Evolutionary conservation across 2,113 vertebrate species (phyloP).

Genomic region (Sprattus sprattus): DNA sequence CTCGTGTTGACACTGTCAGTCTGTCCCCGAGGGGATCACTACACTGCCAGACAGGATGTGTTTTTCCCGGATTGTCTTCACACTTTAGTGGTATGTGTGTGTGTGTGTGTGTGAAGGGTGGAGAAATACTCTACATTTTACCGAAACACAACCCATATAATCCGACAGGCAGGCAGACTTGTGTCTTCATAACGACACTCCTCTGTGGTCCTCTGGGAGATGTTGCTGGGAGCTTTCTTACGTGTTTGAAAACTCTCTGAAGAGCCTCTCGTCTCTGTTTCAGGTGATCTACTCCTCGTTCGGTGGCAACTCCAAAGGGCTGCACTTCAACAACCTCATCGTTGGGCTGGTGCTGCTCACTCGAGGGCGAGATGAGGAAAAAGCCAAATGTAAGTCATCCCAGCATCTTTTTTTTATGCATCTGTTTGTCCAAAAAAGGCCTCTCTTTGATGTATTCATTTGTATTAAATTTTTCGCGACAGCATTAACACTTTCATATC

Average conservation of each 20-base stretch:
- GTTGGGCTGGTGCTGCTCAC: constrained; percentile 95
- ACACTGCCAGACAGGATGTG: not conserved
- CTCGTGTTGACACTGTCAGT: not conserved
- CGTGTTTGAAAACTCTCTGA: not conserved
- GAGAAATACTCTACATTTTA: too few relatives aligned
- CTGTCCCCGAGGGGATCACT: not conserved
- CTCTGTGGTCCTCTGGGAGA: not conserved
- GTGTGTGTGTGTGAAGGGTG: not conserved
- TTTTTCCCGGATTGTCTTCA: not conserved
- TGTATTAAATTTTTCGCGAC: not conserved
- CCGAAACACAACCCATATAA: too few relatives aligned
- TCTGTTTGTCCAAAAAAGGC: not conserved
- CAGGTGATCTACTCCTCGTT: constrained; percentile 98
- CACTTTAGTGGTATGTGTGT: not conserved
- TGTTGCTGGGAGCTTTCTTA: not conserved
- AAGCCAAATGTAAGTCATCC: constrained; percentile 88
- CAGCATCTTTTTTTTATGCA: too few relatives aligned
- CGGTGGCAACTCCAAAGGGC: constrained; percentile 92
- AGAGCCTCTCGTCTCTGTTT: constrained; percentile 12
- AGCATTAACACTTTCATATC: not conserved
- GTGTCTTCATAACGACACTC: too few relatives aligned
- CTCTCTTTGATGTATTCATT: not conserved
- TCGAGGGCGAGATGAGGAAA: constrained; percentile 93
- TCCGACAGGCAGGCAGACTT: too few relatives aligned
- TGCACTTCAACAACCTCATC: constrained; percentile 97